phyloP scores from a whole-genome alignment of 2,113 vertebrate genomes.

The Mionectes macconnelli region DNA sequence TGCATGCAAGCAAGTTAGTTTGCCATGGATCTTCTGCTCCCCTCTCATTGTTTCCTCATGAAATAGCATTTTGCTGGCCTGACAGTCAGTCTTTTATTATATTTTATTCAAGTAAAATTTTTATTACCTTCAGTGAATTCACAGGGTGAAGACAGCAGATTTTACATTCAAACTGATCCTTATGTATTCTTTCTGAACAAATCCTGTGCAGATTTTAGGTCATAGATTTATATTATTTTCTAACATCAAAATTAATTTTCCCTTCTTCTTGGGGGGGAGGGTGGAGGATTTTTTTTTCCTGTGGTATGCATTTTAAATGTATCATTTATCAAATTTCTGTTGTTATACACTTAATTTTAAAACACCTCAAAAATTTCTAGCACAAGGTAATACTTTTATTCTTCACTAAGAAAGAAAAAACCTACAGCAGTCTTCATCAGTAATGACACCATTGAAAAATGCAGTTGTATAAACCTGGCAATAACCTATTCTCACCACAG shows the following conservation, averaged over 20 bases:
- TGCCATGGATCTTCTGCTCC: background rate
- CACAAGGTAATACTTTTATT: background rate
- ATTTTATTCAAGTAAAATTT: background rate
- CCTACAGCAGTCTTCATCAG: background rate
- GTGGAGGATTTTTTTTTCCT: background rate
- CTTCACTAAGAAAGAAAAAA: background rate
- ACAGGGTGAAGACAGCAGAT: background rate
- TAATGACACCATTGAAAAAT: conserved; percentile 31
- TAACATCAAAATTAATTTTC: background rate
- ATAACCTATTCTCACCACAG: conserved; percentile 44
- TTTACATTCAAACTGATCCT: background rate
- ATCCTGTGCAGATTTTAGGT: background rate
- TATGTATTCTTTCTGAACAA: background rate
- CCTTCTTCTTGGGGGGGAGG: rapidly evolving
- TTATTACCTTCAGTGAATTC: background rate
- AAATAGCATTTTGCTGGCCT: background rate
- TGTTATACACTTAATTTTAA: background rate
- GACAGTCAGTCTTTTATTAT: background rate
- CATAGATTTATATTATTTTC: background rate
- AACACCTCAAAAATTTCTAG: background rate
- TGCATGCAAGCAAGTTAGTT: background rate
- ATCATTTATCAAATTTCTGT: background rate
- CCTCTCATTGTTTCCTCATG: background rate
- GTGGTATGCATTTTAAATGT: background rate
- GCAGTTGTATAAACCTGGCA: conserved; percentile 31